These are phyloP conservation scores for Lepidochitona cinerea DNA, from an alignment of 2,888 invertebrate genomes.

Conservation along the genomic window DNA sequence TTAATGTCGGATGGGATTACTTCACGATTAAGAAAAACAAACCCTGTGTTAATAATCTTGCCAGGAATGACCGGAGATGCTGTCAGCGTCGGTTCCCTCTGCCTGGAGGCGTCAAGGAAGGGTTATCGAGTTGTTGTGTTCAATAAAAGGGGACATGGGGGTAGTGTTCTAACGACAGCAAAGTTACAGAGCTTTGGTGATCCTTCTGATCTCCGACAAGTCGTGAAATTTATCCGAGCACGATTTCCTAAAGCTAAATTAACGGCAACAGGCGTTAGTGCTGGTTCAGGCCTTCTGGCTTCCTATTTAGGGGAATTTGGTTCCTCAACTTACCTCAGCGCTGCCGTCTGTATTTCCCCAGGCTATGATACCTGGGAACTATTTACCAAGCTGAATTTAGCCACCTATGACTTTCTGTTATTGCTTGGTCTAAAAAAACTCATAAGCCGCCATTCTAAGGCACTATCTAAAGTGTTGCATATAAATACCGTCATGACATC, in stretches of 20 bases:
- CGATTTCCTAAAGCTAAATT: conserved; percentile 45
- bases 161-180: conserved; percentile 54
- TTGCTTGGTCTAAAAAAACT: conserved; percentile 35
- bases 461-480: conserved; percentile 43
- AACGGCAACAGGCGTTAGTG: conserved; percentile 53
- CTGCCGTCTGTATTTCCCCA: conserved; percentile 58
- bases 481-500: conserved; percentile 38
- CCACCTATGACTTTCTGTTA: conserved; percentile 45
- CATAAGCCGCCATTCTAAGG: conserved; percentile 46
- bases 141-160: conserved; percentile 58
- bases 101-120: conserved; percentile 41
- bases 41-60: conserved; percentile 47
- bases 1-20: conserved; percentile 24
- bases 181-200: conserved; percentile 58
- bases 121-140: conserved; percentile 60
- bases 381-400: conserved; percentile 27
- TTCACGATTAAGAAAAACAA: conserved; percentile 9
- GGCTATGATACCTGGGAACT: conserved; percentile 35
- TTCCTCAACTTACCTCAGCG: conserved; percentile 52
- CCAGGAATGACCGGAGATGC: conserved; percentile 55
- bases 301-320: conserved; percentile 66
- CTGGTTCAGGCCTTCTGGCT: conserved; percentile 54
- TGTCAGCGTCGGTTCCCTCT: conserved; percentile 36
- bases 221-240: conserved; percentile 51
- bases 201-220: conserved; percentile 58